Evolutionary conservation across 1,140 invertebrate species (phyloP), one percentile per base, ranked within the genome.

Genomic region (Drosophila tsacasi): DNA sequence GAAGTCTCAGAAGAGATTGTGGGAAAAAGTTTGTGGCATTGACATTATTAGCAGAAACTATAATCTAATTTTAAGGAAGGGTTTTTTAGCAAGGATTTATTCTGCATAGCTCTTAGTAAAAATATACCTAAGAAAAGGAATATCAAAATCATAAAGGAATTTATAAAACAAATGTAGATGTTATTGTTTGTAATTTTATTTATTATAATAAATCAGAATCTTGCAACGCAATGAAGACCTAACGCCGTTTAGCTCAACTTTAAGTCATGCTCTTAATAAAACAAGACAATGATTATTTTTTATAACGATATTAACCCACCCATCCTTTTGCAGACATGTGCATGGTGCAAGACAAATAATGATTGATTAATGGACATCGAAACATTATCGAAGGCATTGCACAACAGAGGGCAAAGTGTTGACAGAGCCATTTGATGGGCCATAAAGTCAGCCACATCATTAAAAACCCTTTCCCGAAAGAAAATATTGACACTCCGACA

Each of bases 361-460:
- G 85, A 89, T 79, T 81, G 84, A 83, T 84, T 89, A 87, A 87
- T 87, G 52, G 81, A 84, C 84, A 67, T 76, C 69, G 73, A 84
- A 57, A 61, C 84, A 87, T 87, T 87, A 89, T 87, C 84, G 50
- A 66, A 57, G 42, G 63, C 81, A 84, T 84, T 89, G 84, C 84
- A 55, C 83, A 78, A 81, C 79, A 32, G 55, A 47, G 47, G 37
- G 49, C 49, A 58, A 49, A 49, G 84, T 81, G 83, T 69, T 77
- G 83, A 86, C 74, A 77, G 80, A 73, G 57, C 76, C 67, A 83
- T 80, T 86, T 82, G 76, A 89, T 79, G 82, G 81, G 50, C 37
- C 85, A 79, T 87, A 90, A 87, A 87, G 74, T 32, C 69, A 72
- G 74, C 81, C 85, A 84, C 85, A 87, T 79, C 84, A 87, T 87